Conservation (phyloP, 2,113 vertebrate species). For the Microcebus griseorufus region DNA sequence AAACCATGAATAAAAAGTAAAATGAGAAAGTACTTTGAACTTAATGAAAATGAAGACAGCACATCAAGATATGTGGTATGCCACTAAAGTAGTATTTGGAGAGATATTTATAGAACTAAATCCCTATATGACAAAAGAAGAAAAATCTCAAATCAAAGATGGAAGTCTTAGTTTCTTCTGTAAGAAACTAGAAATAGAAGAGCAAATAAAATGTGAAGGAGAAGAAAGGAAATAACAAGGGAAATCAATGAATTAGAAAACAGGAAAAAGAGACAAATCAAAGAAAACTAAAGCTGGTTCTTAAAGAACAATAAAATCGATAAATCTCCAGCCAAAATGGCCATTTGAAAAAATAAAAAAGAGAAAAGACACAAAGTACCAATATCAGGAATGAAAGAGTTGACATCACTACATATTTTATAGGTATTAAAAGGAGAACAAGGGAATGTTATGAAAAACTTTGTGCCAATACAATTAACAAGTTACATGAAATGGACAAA, state of each 20-base stretch:
- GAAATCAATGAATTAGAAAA: background rate
- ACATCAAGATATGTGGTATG: too few species aligned
- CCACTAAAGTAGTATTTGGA: background rate
- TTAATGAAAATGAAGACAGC: background rate
- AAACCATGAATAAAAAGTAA: background rate
- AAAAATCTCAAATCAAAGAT: background rate
- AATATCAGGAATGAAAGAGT: background rate
- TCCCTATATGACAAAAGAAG: background rate
- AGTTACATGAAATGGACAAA: background rate
- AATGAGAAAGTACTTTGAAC: background rate
- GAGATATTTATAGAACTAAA: background rate
- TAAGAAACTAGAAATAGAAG: background rate
- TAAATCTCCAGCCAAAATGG: background rate
- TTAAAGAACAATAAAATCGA: background rate
- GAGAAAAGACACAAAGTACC: background rate
- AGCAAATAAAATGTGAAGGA: background rate
- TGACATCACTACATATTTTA: background rate
- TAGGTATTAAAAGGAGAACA: background rate
- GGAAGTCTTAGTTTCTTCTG: background rate
- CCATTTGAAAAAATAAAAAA: background rate
- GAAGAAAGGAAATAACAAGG: background rate
- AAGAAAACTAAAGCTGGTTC: background rate
- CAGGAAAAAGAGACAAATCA: background rate
- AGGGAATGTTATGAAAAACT: background rate
- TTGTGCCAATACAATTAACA: background rate